A percentile compares a stretch with the other conserved stretches of the same genome.
Conservation (phyloP, 2,113 vertebrate species). For the Abramis brama region DNA sequence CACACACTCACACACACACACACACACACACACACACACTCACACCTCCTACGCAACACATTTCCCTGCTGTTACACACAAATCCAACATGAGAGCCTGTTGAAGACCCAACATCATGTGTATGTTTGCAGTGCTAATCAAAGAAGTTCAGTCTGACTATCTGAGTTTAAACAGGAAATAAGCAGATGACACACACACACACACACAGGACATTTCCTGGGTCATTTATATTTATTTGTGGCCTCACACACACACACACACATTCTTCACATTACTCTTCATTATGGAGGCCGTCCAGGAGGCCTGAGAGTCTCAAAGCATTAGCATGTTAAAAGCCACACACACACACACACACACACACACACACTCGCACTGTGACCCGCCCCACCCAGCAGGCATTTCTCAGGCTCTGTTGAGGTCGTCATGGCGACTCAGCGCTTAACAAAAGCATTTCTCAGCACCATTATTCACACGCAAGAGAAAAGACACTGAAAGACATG, state of each 20-base stretch:
- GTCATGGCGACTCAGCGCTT: slow-evolving; percentile 79
- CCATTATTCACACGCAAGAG: slow-evolving; percentile 73
- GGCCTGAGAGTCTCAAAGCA: slow-evolving; percentile 61
- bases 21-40: background rate
- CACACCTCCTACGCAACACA: slow-evolving; percentile 35
- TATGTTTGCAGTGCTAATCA: background rate
- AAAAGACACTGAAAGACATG: slow-evolving; percentile 28
- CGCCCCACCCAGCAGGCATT: slow-evolving; percentile 79
- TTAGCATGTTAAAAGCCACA: slow-evolving; percentile 74
- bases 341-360: slow-evolving; percentile 43
- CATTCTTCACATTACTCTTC: slow-evolving; percentile 66
- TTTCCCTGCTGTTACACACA: slow-evolving; percentile 30
- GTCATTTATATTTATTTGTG: slow-evolving; percentile 23
- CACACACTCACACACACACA: background rate
- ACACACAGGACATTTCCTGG: background rate
- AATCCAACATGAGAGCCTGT: background rate
- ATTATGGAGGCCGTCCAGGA: slow-evolving; percentile 54
- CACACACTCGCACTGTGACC: slow-evolving; percentile 30
- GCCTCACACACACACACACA: slow-evolving; percentile 19
- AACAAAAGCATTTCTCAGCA: slow-evolving; percentile 84
- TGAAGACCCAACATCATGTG: background rate
- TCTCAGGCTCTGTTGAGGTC: slow-evolving; percentile 79
- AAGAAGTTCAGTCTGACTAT: background rate
- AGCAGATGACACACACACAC: background rate
- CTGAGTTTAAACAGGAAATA: background rate